Base-by-base conservation (phyloP, 1,140 invertebrate species). In the Metaphire vulgaris region DNA sequence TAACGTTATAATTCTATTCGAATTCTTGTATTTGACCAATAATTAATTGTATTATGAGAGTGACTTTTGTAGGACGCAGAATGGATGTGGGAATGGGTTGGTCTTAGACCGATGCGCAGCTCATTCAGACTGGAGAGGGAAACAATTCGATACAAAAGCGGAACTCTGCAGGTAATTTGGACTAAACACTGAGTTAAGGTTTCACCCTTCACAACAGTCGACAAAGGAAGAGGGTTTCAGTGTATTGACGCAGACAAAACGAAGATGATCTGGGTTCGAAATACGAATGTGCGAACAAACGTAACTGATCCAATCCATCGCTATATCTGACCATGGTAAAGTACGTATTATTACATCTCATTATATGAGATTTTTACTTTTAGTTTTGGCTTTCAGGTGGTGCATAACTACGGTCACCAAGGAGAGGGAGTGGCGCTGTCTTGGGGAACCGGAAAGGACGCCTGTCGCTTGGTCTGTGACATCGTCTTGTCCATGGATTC, bases 351-450 rank as follows among this genome's bases (percentile, higher is more conserved):
- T n/a, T n/a, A n/a, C n/a, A n/a, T n/a, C n/a, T n/a, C n/a, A n/a
- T n/a, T n/a, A n/a, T 65, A n/a, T 15, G 64, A 15, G 15, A 69
- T 26, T 70, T 26, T 56, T 32, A 26, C 21, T n/a, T 72, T 14
- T 72, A 26, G 30, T 28, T n/a, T 12, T 70, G 69, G 21, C 56
- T 69, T 66, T 21, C 76, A 84, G 83, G 79, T 83, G 32, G 90
- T 97, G 0, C 94, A 97, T 84, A 94, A 95, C 85, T 97, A 97
- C 83, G 95, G 95, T 1, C 95, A 97, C 83, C 93, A 94, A 0
- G 93, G 93, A 1, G 93, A 95, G 85, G 94, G 95, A 2, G 90
- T 97, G 0, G 91, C 91, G 75, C 90, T 92, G 34, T 92, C 92
- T 14, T 95, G 94, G 21, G 95, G 95, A 34, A 95, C 93, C 0